Evolutionary conservation across 2,888 invertebrate species (phyloP).

Genomic region (Agrochola lychnidis): DNA sequence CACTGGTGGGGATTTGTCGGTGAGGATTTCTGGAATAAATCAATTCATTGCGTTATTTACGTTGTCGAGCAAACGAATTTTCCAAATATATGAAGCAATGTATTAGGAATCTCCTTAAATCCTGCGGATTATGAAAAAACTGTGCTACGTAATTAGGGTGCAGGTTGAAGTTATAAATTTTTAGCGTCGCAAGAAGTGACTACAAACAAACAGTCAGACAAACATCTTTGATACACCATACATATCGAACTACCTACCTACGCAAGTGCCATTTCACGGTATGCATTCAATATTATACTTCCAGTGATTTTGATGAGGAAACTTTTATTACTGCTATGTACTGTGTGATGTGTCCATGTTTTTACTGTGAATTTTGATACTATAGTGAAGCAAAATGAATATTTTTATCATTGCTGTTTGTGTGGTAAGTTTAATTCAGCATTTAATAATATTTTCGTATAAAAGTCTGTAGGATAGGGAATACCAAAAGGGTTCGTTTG

Average conservation of each 20-base stretch:
- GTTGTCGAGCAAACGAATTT: too few species aligned
- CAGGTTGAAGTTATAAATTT: too few species aligned
- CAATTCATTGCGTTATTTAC: too few species aligned
- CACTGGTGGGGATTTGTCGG: too few species aligned
- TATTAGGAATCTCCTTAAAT: too few species aligned
- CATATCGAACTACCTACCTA: neutral
- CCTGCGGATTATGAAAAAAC: too few species aligned
- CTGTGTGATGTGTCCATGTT: constrained; percentile 21
- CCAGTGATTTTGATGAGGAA: constrained; percentile 55
- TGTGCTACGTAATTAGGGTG: too few species aligned
- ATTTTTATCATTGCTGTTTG: constrained; percentile 37
- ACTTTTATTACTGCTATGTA: constrained; percentile 58
- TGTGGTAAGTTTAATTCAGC: constrained; percentile 26
- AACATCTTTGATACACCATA: neutral
- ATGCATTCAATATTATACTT: constrained; percentile 64
- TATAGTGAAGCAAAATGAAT: constrained; percentile 55
- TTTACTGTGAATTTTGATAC: constrained; percentile 25
- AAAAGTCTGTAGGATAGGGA: neutral
- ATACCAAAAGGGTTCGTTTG: neutral
- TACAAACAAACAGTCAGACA: constrained; percentile 9
- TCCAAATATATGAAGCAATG: too few species aligned
- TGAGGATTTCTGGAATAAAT: too few species aligned
- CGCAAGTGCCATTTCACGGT: constrained; percentile 69
- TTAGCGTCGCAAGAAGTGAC: too few species aligned
- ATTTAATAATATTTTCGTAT: neutral